These are phyloP conservation scores for Galaxias olidus DNA, from an alignment of 2,797 vertebrate species.

Conservation along the genomic window DNA sequence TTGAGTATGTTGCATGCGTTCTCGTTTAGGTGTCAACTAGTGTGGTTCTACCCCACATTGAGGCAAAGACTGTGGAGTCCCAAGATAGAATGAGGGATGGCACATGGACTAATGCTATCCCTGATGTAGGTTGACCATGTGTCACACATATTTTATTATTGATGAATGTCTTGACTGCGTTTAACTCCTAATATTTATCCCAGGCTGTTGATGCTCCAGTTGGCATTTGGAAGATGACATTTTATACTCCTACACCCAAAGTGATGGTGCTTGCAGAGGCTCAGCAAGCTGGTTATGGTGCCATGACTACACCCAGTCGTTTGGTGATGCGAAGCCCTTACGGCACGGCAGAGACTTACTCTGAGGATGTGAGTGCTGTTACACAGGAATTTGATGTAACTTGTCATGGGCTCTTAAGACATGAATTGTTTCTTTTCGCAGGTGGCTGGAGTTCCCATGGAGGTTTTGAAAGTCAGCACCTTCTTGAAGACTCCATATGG, in stretches of 20 bases:
- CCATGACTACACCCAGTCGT: conserved; percentile 67
- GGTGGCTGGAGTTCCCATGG: conserved; percentile 79
- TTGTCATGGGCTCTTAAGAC: fast-evolving
- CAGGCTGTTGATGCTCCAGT: conserved; percentile 39
- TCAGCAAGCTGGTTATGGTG: conserved; percentile 73
- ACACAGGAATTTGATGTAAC: too few relatives aligned
- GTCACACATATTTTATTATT: neutral
- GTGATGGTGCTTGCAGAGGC: conserved; percentile 72
- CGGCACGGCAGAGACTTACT: conserved; percentile 65
- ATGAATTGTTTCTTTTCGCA: conserved; percentile 32
- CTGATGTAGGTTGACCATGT: conserved; percentile 34
- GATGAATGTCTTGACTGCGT: neutral
- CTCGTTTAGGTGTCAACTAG: conserved; percentile 63
- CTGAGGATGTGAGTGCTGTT: conserved; percentile 59
- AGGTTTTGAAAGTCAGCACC: conserved; percentile 71
- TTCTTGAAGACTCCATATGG: conserved; percentile 72
- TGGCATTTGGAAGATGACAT: conserved; percentile 79
- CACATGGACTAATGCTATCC: neutral
- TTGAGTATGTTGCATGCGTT: neutral
- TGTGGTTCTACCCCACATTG: conserved; percentile 32
- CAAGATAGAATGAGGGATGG: neutral
- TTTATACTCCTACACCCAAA: conserved; percentile 73
- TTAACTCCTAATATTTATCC: neutral
- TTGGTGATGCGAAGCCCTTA: conserved; percentile 77
- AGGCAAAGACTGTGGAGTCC: conserved; percentile 10